Evolutionary conservation across 2,113 vertebrate species (phyloP), one percentile per base, ranked within the genome.

Genomic region (Myiopsitta monachus): DNA sequence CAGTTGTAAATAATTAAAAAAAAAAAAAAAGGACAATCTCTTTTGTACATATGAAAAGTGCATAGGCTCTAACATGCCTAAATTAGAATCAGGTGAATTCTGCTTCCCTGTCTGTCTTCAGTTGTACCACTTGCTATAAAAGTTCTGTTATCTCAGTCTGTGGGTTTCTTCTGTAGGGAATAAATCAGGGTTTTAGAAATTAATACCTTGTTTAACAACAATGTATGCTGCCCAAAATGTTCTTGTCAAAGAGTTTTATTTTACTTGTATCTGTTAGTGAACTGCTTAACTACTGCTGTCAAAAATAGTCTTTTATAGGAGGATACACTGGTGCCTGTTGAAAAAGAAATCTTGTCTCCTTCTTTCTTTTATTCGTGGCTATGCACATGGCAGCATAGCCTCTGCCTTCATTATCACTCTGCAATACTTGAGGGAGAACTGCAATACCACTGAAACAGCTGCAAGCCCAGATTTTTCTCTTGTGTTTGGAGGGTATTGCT

Each of bases 221-320:
- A 57, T 31, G 62, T 26, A 21, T 10, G 26, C 46, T 94, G 88
- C 69, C 80, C 73, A 91, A 91, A 90, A 83, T 74, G 81, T 63
- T 79, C 7, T 14, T 92, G 73, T 93, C 83, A 86, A 87, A 90
- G 39, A 92, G 64, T 75, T 88, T 93, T 78, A 82, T 92, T 94
- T 62, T 67, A 33, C 46, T 62, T 23, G 17, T 38, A 18, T 78
- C 76, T 64, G 49, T 77, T 90, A 75, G 3, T 88, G 94, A 94
- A 61, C 83, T 92, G 52, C 44, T 36, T 93, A 91, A 94, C 90
- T 94, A 85, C 39, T 93, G 44, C 83, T 90, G 92, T 88, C 88
- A 92, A 75, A 92, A 92, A 78, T 31, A 93, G 51, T 22, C 73
- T 94, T 92, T 91, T 41, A 66, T 30, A 89, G 36, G 43, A 93